Conservation (phyloP, 2,797 vertebrate species). For the Amblyopsis hoosieri region DNA sequence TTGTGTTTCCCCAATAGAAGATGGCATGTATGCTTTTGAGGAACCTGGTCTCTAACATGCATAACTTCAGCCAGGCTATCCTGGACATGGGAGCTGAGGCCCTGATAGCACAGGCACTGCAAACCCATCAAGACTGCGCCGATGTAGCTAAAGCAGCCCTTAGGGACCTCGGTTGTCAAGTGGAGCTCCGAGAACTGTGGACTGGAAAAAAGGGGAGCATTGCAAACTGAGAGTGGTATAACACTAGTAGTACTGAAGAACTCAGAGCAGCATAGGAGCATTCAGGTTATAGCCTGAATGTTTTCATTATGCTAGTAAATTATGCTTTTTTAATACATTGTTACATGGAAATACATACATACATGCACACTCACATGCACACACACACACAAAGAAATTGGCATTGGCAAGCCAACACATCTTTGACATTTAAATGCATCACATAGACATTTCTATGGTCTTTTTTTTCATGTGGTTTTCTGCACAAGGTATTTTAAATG, state of each 20-base stretch:
- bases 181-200: slow-evolving; percentile 93
- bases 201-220: slow-evolving; percentile 91
- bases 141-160: slow-evolving; percentile 89
- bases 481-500: not conserved
- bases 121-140: slow-evolving; percentile 82
- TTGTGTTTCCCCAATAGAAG: slow-evolving; percentile 77
- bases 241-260: not conserved
- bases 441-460: not conserved
- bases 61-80: slow-evolving; percentile 80
- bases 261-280: not conserved
- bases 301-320: not conserved
- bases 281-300: not conserved
- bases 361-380: too few species aligned
- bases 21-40: slow-evolving; percentile 93
- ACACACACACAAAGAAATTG: too few species aligned
- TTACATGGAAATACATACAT: too few species aligned
- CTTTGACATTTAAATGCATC: not conserved
- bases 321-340: too few species aligned
- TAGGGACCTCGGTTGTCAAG: slow-evolving; percentile 90
- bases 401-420: too few species aligned
- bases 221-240: slow-evolving; percentile 69
- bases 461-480: slow-evolving; percentile 1
- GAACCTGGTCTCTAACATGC: slow-evolving; percentile 87
- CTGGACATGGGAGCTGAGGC: slow-evolving; percentile 92
- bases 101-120: slow-evolving; percentile 84